Percentiles rank a stretch among this genome's conserved stretches.
Evolutionary conservation across 2,888 invertebrate species (phyloP).

Genomic region (Uropetala carovei): DNA sequence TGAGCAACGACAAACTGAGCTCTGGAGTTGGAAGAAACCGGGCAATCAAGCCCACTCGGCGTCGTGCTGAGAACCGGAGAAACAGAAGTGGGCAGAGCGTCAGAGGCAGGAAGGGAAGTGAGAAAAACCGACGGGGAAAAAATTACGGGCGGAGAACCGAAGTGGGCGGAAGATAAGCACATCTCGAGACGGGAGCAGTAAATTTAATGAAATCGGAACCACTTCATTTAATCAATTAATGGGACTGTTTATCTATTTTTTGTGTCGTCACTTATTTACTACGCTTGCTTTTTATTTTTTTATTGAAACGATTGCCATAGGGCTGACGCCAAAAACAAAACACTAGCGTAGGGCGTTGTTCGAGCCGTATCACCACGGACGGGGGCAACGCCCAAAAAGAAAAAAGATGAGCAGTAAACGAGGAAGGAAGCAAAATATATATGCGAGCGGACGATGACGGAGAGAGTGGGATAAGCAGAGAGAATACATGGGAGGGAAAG

Average conservation of each 20-base stretch:
- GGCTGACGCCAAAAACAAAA: slow-evolving; percentile 43
- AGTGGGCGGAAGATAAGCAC: not conserved
- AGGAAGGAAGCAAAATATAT: not conserved
- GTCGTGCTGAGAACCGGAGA: slow-evolving; percentile 31
- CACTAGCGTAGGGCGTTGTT: slow-evolving; percentile 40
- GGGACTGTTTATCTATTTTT: slow-evolving; percentile 51
- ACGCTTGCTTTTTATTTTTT: not conserved
- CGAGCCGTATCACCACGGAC: not conserved
- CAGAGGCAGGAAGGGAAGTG: not conserved
- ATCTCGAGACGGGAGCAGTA: slow-evolving; percentile 42
- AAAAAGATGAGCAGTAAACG: slow-evolving; percentile 26
- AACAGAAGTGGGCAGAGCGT: not conserved
- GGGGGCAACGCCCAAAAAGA: slow-evolving; percentile 40
- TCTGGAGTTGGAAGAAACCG: slow-evolving; percentile 36
- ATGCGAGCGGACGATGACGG: not conserved
- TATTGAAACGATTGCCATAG: not conserved
- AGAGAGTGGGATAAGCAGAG: not conserved
- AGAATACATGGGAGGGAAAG: not conserved
- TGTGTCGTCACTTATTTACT: slow-evolving; percentile 22
- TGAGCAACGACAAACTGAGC: slow-evolving; percentile 20
- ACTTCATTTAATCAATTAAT: slow-evolving; percentile 51
- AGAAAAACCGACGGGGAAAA: not conserved
- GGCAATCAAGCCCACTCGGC: slow-evolving; percentile 24
- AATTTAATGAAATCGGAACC: slow-evolving; percentile 52
- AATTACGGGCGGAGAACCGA: not conserved